Conservation (phyloP, 2,888 invertebrate species). For the Elaeidobius kamerunicus region DNA sequence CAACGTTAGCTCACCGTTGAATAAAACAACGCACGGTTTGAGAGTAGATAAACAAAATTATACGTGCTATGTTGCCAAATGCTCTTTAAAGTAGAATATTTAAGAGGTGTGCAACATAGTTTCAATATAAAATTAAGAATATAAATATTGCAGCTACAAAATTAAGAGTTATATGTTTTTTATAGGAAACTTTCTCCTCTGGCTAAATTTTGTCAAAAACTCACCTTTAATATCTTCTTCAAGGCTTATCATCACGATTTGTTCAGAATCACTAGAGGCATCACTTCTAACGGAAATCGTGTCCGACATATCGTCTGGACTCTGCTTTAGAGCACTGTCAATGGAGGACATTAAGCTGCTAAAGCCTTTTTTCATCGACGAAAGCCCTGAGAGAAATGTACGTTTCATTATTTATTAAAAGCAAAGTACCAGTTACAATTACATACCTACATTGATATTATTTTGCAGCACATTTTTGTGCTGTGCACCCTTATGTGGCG, state of each 20-base stretch:
- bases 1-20: no score
- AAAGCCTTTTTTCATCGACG: slow-evolving; percentile 80
- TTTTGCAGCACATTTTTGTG: slow-evolving; percentile 25
- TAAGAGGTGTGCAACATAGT: no score
- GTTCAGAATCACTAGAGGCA: slow-evolving; percentile 84
- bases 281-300: slow-evolving; percentile 76
- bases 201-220: no score
- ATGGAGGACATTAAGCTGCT: slow-evolving; percentile 79
- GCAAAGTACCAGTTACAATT: no score
- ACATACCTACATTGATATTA: slow-evolving; percentile 30
- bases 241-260: slow-evolving; percentile 73
- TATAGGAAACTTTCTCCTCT: no score
- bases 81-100: no score
- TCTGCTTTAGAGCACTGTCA: slow-evolving; percentile 73
- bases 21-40: no score
- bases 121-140: no score
- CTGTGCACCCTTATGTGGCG: slow-evolving; percentile 5
- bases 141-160: no score
- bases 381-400: slow-evolving; percentile 65
- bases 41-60: not conserved
- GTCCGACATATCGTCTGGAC: slow-evolving; percentile 72
- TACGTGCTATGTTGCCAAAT: no score
- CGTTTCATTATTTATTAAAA: no score
- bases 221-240: slow-evolving; percentile 52
- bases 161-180: no score